Base-by-base conservation (phyloP, 1,140 invertebrate genomes). In the Drosophila murphyi region DNA sequence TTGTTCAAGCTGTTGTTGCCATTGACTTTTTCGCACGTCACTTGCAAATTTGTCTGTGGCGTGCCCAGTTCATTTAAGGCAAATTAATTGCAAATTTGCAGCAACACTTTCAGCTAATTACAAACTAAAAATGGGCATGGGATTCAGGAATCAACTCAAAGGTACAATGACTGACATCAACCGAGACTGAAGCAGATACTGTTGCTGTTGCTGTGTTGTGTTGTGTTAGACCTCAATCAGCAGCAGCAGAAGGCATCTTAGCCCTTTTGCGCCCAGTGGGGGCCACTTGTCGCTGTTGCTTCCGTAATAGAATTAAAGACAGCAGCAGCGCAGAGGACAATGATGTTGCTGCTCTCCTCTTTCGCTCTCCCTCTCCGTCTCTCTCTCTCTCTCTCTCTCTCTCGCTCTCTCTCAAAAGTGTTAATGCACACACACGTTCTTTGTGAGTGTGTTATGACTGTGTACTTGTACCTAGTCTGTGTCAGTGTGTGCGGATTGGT, bases 261-360 rank as follows among this genome's bases (percentile, higher is more conserved):
- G 59, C 54, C 73, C 43, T 20, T 35, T 61, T 48, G 31, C 55
- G 60, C 75, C 72, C 81, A 67, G 59, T 64, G 60, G 50, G 50
- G 73, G 80, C 85, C 83, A 88, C 83, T 88, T 88, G 83, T 88
- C 83, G 89, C 83, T 88, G 85, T 89, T 89, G 83, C 83, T 89
- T 88, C 83, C 83, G 85, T 88, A 88, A 88, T 89, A 76, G 83
- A 89, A 88, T 88, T 88, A 88, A 76, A 79, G 72, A 59, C 51
- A 55, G 73, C 35, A 32, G 50, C 37, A 64, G 31, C 3, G 34
- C 31, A 50, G 37, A 20, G 39, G 62, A 4, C 20, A 60, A 74
- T 79, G 73, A 8, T n/a, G 59, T 28, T 41, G 48, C 55, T 37
- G 48, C 20, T 60, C 51, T 62, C 45, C 41, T 78, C 68, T 71